Evolutionary conservation across 2,113 vertebrate genomes (phyloP).

Genomic region (Empidonax alnorum): DNA sequence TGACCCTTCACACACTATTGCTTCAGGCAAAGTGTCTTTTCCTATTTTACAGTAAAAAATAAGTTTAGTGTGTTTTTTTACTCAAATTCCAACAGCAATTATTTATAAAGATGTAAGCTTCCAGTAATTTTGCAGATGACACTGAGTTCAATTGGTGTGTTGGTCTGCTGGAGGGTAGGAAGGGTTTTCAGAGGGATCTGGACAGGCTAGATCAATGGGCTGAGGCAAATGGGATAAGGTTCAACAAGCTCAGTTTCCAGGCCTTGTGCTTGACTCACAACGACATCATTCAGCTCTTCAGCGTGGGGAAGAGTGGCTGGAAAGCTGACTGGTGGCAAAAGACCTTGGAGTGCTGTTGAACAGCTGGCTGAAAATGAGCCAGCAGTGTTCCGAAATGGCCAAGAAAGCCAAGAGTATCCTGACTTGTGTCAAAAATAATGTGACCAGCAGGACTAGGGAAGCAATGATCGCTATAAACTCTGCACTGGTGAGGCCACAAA

Average conservation of each 20-base stretch:
- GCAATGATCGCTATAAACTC: accelerated
- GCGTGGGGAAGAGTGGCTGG: not conserved
- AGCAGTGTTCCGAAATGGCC: not conserved
- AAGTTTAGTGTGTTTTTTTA: not conserved
- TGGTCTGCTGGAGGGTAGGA: not conserved
- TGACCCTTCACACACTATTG: not conserved
- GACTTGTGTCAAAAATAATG: not conserved
- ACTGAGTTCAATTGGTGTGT: accelerated
- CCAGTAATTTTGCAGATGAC: not conserved
- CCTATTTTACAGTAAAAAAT: not conserved
- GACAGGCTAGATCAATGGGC: not conserved
- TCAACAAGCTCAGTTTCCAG: too few relatives aligned
- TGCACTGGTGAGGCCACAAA: accelerated
- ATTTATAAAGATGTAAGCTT: not conserved
- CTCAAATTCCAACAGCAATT: not conserved
- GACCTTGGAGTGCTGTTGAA: not conserved
- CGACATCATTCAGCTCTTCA: not conserved
- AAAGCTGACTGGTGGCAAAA: not conserved
- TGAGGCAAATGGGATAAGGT: not conserved
- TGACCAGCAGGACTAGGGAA: not conserved
- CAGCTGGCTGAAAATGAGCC: not conserved
- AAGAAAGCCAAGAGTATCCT: not conserved
- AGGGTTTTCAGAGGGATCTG: accelerated
- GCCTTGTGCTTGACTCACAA: not conserved
- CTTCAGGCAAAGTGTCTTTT: not conserved